These are phyloP conservation scores for Coenobita brevimanus DNA, from an alignment of 1,140 invertebrate species.

Conservation along the genomic window DNA sequence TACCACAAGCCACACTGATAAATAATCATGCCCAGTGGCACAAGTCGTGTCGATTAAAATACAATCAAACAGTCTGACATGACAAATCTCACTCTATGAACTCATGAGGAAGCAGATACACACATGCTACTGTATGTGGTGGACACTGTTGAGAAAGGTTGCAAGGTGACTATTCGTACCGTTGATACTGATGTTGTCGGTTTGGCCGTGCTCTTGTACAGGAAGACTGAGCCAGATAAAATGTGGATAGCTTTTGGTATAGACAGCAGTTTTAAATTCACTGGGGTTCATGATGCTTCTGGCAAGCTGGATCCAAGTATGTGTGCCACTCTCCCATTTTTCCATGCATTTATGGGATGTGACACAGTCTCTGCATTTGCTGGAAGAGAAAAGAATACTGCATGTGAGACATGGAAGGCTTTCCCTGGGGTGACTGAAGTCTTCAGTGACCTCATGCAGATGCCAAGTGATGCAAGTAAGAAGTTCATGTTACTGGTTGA, in stretches of 20 bases:
- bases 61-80: conserved; percentile 17
- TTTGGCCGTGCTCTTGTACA: conserved; percentile 30
- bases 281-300: conserved; percentile 50
- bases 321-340: conserved; percentile 36
- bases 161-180: conserved; percentile 44
- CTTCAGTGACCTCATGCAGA: neutral
- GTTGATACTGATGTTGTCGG: conserved; percentile 56
- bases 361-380: conserved; percentile 35
- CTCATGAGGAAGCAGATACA: conserved; percentile 60
- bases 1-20: neutral
- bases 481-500: too few species aligned
- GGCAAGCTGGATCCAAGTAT: conserved; percentile 37
- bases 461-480: too few species aligned
- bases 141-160: conserved; percentile 52
- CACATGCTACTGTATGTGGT: conserved; percentile 57
- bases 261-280: conserved; percentile 34
- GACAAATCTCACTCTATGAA: conserved; percentile 41
- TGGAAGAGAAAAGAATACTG: conserved; percentile 10
- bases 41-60: neutral
- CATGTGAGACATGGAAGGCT: too few species aligned
- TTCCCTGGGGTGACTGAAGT: conserved; percentile 6
- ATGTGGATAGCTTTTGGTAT: conserved; percentile 60
- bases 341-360: conserved; percentile 51
- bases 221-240: conserved; percentile 32
- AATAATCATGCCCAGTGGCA: neutral